Base-by-base conservation (phyloP, 2,113 vertebrate genomes). In the Corythaeola cristata region DNA sequence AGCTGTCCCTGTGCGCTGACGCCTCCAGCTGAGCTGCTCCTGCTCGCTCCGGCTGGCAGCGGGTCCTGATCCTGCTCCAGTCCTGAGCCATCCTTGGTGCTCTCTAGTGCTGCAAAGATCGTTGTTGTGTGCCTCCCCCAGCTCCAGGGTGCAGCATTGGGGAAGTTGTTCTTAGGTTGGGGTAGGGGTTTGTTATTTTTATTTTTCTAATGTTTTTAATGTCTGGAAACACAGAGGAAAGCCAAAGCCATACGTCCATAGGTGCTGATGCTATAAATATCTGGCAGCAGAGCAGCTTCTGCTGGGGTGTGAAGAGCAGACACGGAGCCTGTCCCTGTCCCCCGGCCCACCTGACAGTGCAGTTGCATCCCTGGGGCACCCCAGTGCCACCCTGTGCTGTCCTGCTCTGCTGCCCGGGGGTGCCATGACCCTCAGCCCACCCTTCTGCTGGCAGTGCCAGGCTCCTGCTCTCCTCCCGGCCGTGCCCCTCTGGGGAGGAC, bases 161-260 rank as follows among this genome's bases (percentile, higher is more conserved):
- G 21, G 5, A 20, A 41, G 27, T 23, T 15, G 22, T 28, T 62
- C 30, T 39, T 26, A 27, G 16, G 24, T 55, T 80, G 56, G 58
- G 58, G 30, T 4, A 8, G 37, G 27, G 47, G 4, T 4, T 9
- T 8, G 27, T 16, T 53, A 27, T 81, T 23, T 12, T 5, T 8
- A 5, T 50, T 1, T 49, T 20, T 62, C 69, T 10, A 8, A 26
- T 30, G 44, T 3, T 79, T 49, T 32, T 8, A 3, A 4, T 10
- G 19, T 26, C 37, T 50, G 67, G 17, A 35, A 37, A 37, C 9
- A 17, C 19, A 17, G 21, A 63, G 45, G 45, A 41, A 41, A 62
- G 21, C 3, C 45, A 14, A 22, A 63, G 27, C 21, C 3, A 0
- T 0, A 4, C 5, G 49, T 27, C 32, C 33, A 3, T 8, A 55